Evolutionary conservation across 2,113 vertebrate species (phyloP), one percentile per base, ranked within the genome.

Genomic region (Chroicocephalus ridibundus): DNA sequence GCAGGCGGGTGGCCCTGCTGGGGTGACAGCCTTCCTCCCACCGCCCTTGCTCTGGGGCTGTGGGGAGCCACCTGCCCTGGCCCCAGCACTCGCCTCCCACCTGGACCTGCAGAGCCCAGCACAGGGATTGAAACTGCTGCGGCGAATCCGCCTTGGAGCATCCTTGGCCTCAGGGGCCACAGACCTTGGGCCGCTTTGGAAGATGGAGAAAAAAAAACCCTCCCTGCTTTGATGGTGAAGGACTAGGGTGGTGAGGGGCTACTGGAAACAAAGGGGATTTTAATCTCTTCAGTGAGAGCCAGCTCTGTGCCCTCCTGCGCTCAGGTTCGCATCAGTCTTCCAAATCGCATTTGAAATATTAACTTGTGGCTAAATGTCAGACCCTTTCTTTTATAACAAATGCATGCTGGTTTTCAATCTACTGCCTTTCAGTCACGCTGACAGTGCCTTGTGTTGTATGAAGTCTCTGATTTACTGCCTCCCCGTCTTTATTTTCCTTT

Each of bases 121-220:
- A 1, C 42, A 32, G n/a, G 47, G 16, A 26, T 69, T 11, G 32
- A 38, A 60, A 29, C 55, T n/a, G 61, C 71, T 24, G 34, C 31
- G 8, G 36, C 9, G 4, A 44, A 13, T 32, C 47, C 0, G 5
- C 5, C 31, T 57, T 26, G 12, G 55, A 44, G 51, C 27, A 32
- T 21, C 49, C 0, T 0, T 52, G 55, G 32, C 34, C 13, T 4
- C 15, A 7, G 34, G 15, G n/a, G 34, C n/a, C 13, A 2, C 49
- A 38, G 57, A 65, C 34, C 51, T 44, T 0, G 0, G 66, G 57
- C 34, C 74, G 38, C 55, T 82, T 18, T 74, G 60, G n/a, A 70
- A 44, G 61, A 61, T 5, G 49, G 17, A 49, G 75, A 7, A 58
- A 26, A 55, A 72, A 31, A 49, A 1, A 3, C 6, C 7, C 18